Base-by-base conservation (phyloP, 1,140 invertebrate genomes). In the Bombus vancouverensis region DNA sequence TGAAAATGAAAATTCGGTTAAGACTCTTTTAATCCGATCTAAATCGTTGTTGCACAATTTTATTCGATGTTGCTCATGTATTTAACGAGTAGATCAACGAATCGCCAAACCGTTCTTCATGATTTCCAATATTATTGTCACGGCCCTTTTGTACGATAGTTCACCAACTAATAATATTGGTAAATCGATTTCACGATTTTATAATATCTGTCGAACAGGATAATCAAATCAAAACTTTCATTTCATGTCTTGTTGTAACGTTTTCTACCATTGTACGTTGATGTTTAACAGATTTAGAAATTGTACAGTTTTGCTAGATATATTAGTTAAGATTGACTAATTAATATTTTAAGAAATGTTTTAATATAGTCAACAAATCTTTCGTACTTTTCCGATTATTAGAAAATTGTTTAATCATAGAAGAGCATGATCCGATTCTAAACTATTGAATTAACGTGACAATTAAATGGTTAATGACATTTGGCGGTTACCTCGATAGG, bases 1-100 rank as follows among this genome's bases (percentile, higher is more conserved):
- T 39, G 84, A 71, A 68, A 62, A 85, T 47, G 71, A 53, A 88
- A 86, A 81, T 88, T 88, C 87, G 84, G 57, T 78, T 22, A 87
- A 59, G 65, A 34, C 44, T 44, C 75, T 66, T 42, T 34, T 66
- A 34, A 18, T 66, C 39, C n/a, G 13, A 79, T 79, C 0, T 22
- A 32, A 79, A 34, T 66, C 59, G n/a, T 78, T 59, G 32, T 66
- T 66, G 76, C n/a, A 28, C 32, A 37, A 25, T 66, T 79, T 44
- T n/a, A 44, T 9, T 34, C 32, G 32, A 18, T 2, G 15, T 66
- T 25, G 9, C 9, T 39, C 15, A 10, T n/a, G 9, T 22, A 22
- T 8, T 53, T 8, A 6, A 22, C 47, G 47, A 22, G 47, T 6
- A 53, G 15, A 53, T 22, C 47, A 22, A 53, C 47, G 15, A 47